phyloP scores from a whole-genome alignment of 2,797 vertebrate species.

The Amniataba percoides region DNA sequence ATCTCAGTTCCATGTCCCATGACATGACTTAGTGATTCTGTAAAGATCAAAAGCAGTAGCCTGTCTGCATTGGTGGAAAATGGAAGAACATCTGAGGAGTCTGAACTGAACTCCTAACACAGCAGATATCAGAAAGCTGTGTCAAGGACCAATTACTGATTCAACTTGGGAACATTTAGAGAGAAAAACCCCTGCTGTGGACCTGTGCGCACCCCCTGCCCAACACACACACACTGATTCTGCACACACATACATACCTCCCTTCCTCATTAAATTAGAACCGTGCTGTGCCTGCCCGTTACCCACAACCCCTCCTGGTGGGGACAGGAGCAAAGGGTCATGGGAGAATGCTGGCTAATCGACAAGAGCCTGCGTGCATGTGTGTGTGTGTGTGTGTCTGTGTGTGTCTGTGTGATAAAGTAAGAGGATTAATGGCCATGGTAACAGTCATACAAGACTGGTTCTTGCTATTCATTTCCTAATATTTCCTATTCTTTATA shows the following conservation, averaged over 20 bases:
- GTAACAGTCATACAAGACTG: slow-evolving; percentile 46
- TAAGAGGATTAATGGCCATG: slow-evolving; percentile 59
- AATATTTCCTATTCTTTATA: slow-evolving; percentile 16
- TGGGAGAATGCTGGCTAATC: slow-evolving; percentile 77
- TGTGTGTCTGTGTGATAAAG: slow-evolving; percentile 31
- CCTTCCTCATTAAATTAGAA: slow-evolving; percentile 78
- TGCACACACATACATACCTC: slow-evolving; percentile 37
- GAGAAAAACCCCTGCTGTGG: slow-evolving; percentile 32
- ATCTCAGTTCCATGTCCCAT: not conserved
- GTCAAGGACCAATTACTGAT: slow-evolving; percentile 74
- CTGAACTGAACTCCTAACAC: slow-evolving; percentile 12
- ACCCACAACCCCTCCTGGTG: slow-evolving; percentile 70
- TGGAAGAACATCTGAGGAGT: not conserved
- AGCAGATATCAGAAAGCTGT: slow-evolving; percentile 37
- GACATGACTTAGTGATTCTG: not conserved
- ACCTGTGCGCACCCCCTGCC: not conserved
- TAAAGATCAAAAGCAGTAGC: not conserved
- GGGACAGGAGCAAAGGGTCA: slow-evolving; percentile 76
- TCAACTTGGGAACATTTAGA: slow-evolving; percentile 64
- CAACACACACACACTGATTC: slow-evolving; percentile 9
- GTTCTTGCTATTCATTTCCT: slow-evolving; percentile 5
- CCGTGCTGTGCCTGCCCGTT: slow-evolving; percentile 69
- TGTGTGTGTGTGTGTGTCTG: slow-evolving; percentile 12
- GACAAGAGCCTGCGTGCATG: slow-evolving; percentile 42
- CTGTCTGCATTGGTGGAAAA: slow-evolving; percentile 3